Percentiles rank a stretch among this genome's conserved stretches.
phyloP scores from a whole-genome alignment of 2,888 invertebrate species.

The Acleris emargana region DNA sequence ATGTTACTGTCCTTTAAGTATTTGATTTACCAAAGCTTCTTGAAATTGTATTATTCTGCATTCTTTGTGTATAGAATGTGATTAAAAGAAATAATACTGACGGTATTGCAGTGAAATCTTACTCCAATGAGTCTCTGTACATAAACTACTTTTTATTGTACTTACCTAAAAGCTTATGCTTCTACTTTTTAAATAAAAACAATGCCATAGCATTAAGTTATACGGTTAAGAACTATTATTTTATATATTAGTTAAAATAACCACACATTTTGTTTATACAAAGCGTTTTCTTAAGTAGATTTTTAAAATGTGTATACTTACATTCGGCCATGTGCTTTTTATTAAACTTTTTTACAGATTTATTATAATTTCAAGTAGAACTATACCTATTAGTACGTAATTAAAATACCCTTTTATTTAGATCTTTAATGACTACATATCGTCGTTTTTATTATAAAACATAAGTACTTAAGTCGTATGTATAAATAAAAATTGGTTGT shows the following conservation, averaged over 20 bases:
- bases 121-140: background rate
- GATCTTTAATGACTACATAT: slow-evolving; percentile 8
- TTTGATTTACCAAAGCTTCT: background rate
- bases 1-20: background rate
- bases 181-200: too few species aligned
- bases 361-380: too few species aligned
- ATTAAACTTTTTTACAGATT: too few species aligned
- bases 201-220: too few species aligned
- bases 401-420: background rate
- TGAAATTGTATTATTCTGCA: slow-evolving; percentile 28
- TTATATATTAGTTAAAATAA: too few species aligned
- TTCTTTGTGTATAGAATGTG: slow-evolving; percentile 18
- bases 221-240: too few species aligned
- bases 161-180: too few species aligned
- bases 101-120: background rate
- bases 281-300: too few species aligned
- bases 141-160: too few species aligned
- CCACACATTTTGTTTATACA: too few species aligned
- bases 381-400: slow-evolving; percentile 4
- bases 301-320: too few species aligned
- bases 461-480: slow-evolving; percentile 45
- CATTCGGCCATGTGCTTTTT: too few species aligned
- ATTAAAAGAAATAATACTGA: slow-evolving; percentile 15
- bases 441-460: slow-evolving; percentile 19
- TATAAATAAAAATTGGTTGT: slow-evolving; percentile 51